Evolutionary conservation across 2,113 vertebrate species (phyloP).

Genomic region (Brevimyrus niger): DNA sequence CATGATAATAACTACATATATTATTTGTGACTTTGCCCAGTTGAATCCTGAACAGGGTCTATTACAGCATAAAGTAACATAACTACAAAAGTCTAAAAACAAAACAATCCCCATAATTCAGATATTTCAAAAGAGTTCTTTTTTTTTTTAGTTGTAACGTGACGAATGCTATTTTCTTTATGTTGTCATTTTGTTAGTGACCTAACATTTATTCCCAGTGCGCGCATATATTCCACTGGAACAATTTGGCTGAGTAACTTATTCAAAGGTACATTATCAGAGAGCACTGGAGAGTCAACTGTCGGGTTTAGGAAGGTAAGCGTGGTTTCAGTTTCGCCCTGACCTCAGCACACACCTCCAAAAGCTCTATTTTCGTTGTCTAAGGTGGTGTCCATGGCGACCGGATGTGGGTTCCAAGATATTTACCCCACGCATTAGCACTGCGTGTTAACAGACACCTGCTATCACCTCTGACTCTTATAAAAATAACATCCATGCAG

Average conservation of each 20-base stretch:
- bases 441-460: constrained; percentile 43
- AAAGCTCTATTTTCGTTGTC: background rate
- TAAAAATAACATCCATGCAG: background rate
- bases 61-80: background rate
- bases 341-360: background rate
- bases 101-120: background rate
- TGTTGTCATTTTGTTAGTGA: background rate
- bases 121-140: background rate
- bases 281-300: background rate
- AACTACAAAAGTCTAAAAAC: background rate
- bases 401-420: constrained; percentile 53
- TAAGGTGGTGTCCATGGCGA: constrained; percentile 40
- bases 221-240: background rate
- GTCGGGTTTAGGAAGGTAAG: background rate
- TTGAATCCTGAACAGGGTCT: background rate
- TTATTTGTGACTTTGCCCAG: background rate
- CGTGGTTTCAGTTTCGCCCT: background rate
- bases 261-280: background rate
- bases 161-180: background rate
- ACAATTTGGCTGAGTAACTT: background rate
- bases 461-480: constrained; percentile 33
- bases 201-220: background rate
- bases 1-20: background rate
- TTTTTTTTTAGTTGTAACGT: background rate
- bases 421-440: constrained; percentile 29